Base-by-base conservation (phyloP, 2,797 vertebrate species). In the Glyptemys insculpta region DNA sequence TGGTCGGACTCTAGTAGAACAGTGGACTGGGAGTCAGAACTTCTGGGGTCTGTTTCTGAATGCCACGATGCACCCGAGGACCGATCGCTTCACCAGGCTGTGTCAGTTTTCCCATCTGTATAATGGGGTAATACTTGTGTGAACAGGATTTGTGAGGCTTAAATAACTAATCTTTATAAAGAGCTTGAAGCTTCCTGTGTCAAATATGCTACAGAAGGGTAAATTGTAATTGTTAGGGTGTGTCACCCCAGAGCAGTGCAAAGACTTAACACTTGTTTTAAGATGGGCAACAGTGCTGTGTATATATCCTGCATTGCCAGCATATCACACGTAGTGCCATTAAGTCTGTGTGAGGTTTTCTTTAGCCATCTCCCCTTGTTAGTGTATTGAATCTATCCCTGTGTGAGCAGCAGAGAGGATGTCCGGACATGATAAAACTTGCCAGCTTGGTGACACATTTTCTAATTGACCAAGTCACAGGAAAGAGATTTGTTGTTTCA, bases 141-240 rank as follows among this genome's bases (percentile, higher is more conserved):
- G 87, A 4, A 3, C 0, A 65, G 62, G 16, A 2, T n/a, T 79
- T 12, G 0, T 0, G 19, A 89, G 27, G 44, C 12, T 41, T 44
- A 25, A 27, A 79, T 6, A 1, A 18, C 29, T 1, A 1, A 8
- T 2, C 0, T 0, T 68, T 65, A 12, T 21, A 47, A 27, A 57
- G 6, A 90, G n/a, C 27, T 54, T n/a, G 72, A 23, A 57, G 1
- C 0, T 0, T 53, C 23, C 44, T 86, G 72, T 4, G 29, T 52
- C 9, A 0, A 25, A 0, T 41, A 4, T 0, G 0, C 14, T n/a
- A 74, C 50, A 5, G 0, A 47, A 56, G 41, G 31, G 85, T 79
- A 4, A 0, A 0, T 0, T 5, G 2, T 49, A 1, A 0, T 1
- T 41, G 57, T n/a, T 65, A 47, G 12, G n/a, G 9, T 8, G 2